These are phyloP conservation scores for Stenoptilia bipunctidactyla DNA, from an alignment of 2,888 invertebrate genomes.

Conservation along the genomic window DNA sequence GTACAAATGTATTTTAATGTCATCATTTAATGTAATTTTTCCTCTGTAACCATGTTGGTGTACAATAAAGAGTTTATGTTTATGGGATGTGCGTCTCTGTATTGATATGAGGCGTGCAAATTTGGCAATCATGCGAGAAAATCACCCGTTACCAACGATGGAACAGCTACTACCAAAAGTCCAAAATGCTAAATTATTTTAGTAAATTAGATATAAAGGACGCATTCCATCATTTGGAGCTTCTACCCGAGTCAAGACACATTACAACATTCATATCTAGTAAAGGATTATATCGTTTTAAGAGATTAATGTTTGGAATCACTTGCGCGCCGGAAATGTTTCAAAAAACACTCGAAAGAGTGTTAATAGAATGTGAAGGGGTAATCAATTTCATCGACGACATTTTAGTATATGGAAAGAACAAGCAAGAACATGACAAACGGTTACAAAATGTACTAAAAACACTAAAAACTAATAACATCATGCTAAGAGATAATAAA, in stretches of 20 bases:
- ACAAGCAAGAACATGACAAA: neutral
- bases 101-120: too few species aligned
- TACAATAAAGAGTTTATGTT: too few species aligned
- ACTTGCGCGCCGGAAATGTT: constrained; percentile 26
- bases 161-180: too few species aligned
- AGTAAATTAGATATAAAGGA: too few species aligned
- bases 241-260: constrained; percentile 9
- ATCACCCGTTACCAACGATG: constrained; percentile 5
- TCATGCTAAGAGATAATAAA: constrained; percentile 15
- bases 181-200: too few species aligned
- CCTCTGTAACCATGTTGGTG: too few species aligned
- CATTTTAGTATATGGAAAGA: constrained; percentile 19
- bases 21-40: too few species aligned
- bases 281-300: constrained; percentile 20
- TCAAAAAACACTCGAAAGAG: constrained; percentile 21
- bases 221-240: constrained; percentile 14
- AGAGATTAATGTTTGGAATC: constrained; percentile 29
- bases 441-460: constrained; percentile 13
- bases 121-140: constrained; percentile 5
- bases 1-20: too few species aligned
- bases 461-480: constrained; percentile 14
- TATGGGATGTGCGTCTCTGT: too few species aligned
- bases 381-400: constrained; percentile 20
- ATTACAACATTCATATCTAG: constrained; percentile 15
- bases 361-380: constrained; percentile 17